These are phyloP conservation scores for Perccottus glenii DNA, from an alignment of 2,113 vertebrate species.

Conservation along the genomic window DNA sequence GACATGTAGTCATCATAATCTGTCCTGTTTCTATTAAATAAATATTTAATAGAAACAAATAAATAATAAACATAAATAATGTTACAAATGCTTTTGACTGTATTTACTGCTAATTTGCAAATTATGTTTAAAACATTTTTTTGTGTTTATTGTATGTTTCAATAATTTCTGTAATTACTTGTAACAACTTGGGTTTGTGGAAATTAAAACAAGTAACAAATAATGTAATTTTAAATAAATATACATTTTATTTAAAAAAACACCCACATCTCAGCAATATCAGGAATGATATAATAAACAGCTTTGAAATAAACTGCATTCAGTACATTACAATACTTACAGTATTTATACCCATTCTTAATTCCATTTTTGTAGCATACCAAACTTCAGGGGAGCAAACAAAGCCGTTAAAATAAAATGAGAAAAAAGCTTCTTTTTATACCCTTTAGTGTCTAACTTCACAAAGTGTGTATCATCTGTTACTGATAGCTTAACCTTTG, in stretches of 20 bases:
- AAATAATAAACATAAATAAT: no score
- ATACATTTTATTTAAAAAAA: constrained; percentile 99
- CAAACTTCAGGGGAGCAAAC: constrained; percentile 87
- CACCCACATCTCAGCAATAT: constrained; percentile 98
- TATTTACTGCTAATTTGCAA: not conserved
- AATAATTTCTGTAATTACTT: not conserved
- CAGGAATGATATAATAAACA: constrained; percentile 99
- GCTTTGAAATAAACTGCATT: constrained; percentile 99
- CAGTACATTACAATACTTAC: constrained; percentile 99
- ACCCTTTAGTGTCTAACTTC: constrained; percentile 95
- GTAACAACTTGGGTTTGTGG: constrained; percentile 7
- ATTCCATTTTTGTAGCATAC: constrained; percentile 85
- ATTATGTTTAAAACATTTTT: not conserved
- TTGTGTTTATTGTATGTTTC: not conserved
- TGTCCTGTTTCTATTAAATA: no score
- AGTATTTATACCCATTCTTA: constrained; percentile 94
- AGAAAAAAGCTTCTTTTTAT: constrained; percentile 81
- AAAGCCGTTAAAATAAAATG: constrained; percentile 81
- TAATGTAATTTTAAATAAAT: constrained; percentile 98
- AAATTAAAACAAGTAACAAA: constrained; percentile 55
- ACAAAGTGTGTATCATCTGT: constrained; percentile 80
- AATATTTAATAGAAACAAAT: no score
- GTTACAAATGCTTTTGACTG: no score
- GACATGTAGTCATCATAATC: no score
- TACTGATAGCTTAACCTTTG: constrained; percentile 87